Conservation (phyloP, 1,140 invertebrate species). For the Caenorhabditis briggsae region DNA sequence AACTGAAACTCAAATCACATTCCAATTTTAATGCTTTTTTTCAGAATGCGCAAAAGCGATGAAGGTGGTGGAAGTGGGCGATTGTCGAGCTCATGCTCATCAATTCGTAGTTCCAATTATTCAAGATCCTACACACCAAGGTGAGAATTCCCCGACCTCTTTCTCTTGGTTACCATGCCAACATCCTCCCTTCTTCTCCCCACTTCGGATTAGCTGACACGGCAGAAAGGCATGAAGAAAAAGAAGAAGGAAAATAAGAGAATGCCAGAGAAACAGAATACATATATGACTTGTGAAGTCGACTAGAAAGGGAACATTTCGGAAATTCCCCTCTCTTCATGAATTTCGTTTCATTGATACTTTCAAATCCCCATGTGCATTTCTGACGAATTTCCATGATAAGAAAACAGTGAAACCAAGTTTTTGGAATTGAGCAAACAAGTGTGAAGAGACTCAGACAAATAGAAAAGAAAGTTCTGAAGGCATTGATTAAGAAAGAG, state of each 20-base stretch:
- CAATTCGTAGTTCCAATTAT: constrained; percentile 39
- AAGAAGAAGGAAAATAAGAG: not conserved
- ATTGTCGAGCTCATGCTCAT: constrained; percentile 38
- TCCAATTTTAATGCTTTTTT: not conserved
- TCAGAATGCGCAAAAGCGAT: constrained; percentile 48
- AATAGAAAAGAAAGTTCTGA: not conserved
- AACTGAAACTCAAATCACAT: not conserved
- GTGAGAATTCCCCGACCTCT: not conserved
- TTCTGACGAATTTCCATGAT: not conserved
- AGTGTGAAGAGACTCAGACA: not conserved
- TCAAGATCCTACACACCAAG: constrained; percentile 49
- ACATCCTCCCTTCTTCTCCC: not conserved
- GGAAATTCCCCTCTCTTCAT: not conserved
- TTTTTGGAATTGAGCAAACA: constrained; percentile 16
- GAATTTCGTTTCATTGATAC: not conserved
- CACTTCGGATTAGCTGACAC: constrained; percentile 23
- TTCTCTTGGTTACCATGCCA: constrained; percentile 34
- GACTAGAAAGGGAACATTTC: constrained; percentile 16
- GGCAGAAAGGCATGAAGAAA: not conserved
- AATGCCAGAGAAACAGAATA: not conserved
- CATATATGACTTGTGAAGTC: constrained; percentile 33
- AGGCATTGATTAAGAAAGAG: constrained; percentile 8
- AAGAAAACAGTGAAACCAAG: not conserved
- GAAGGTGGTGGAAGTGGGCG: constrained; percentile 49
- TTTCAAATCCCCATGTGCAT: not conserved